Evolutionary conservation across 1,140 invertebrate species (phyloP).

Genomic region (Ceratosolen fusciceps): DNA sequence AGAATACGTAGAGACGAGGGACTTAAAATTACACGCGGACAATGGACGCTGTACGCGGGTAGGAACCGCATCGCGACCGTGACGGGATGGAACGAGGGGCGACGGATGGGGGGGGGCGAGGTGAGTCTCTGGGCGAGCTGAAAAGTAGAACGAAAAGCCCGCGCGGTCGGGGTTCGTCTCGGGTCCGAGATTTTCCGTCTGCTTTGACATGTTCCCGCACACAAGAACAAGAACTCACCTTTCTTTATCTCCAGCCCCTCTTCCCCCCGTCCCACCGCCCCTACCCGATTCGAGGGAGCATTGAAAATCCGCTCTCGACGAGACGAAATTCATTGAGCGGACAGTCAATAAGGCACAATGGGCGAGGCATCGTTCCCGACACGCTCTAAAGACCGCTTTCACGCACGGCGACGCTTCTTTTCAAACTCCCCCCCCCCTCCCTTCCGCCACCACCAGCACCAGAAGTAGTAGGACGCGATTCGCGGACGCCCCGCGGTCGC

Average conservation of each 20-base stretch:
- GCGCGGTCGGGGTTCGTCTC: not conserved
- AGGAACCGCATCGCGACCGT: not conserved
- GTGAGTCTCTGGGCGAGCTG: not conserved
- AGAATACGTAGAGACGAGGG: not conserved
- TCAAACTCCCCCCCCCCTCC: not conserved
- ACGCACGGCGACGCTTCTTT: not conserved
- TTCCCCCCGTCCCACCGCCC: not conserved
- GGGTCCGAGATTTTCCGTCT: constrained; percentile 27
- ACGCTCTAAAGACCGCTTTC: not conserved
- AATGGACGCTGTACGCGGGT: not conserved
- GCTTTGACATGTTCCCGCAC: not conserved
- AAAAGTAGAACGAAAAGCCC: constrained; percentile 17
- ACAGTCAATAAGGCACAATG: constrained; percentile 48
- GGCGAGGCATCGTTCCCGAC: not conserved
- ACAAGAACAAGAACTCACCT: not conserved
- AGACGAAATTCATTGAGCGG: constrained; percentile 25
- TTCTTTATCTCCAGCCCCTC: not conserved
- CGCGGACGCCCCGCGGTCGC: not conserved
- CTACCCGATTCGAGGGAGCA: not conserved
- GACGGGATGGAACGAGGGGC: not conserved
- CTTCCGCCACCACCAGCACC: too few relatives aligned
- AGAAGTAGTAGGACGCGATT: too few relatives aligned
- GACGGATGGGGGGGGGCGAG: not conserved
- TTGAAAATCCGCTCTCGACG: constrained; percentile 5
- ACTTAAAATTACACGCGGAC: not conserved